Base-by-base conservation (phyloP, 2,113 vertebrate genomes). In the Alectura lathami region DNA sequence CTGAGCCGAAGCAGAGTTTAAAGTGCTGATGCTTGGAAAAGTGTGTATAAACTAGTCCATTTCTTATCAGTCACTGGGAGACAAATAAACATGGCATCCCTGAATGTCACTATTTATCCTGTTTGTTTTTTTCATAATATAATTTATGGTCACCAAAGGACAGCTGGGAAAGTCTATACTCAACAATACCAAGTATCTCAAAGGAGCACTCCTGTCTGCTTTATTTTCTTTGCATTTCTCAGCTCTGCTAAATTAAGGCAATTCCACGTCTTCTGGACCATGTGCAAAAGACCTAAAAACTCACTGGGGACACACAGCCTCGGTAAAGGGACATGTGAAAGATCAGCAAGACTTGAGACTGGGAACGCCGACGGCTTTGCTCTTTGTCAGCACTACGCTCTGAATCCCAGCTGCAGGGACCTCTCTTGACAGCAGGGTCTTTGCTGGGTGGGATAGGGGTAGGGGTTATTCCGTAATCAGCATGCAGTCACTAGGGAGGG, bases 81-180 rank as follows among this genome's bases (percentile, higher is more conserved):
- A 90, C 88, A 96, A 94, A 94, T 91, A 96, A 94, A 94, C 62
- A 60, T 13, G 36, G 86, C 93, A 96, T 90, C 93, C 94, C 85
- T 86, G 85, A 86, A 91, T 3, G 0, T 93, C 89, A 42, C 90
- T 96, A 86, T 83, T 95, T 95, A 94, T 91, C 9, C 7, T 63
- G 72, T 34, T 77, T 86, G 54, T 1, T 97, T 89, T 97, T 88
- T 91, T 81, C 24, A 20, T 83, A 48, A 86, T 91, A 86, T 88
- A 96, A 96, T 97, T 97, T 96, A 97, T 73, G 77, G 73, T 54
- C 26, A 8, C 80, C 80, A 81, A 95, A 94, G 94, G 94, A 94
- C 13, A 83, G 89, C 94, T 96, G 94, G 94, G 91, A 95, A 96
- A 96, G 82, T 83, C 93, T 93, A 88, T 47, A 54, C 68, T 94